Percentiles rank a stretch among this genome's conserved stretches.
Evolutionary conservation across 1,140 invertebrate genomes (phyloP).

Genomic region (Bombus waltoni): DNA sequence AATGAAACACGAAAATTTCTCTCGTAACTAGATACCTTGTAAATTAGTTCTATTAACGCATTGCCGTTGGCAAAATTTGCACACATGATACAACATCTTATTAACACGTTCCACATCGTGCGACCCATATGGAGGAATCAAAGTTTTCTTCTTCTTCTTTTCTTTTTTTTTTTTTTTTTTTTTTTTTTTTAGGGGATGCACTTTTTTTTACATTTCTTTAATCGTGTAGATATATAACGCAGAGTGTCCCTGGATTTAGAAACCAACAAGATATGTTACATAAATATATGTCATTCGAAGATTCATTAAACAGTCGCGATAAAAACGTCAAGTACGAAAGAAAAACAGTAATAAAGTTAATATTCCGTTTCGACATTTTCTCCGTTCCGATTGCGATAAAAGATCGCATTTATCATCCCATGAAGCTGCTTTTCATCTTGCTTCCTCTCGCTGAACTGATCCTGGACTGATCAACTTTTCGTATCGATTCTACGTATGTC

Average conservation of each 20-base stretch:
- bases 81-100: background rate
- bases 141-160: no score
- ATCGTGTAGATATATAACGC: no score
- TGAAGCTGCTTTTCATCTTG: background rate
- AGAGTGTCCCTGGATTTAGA: no score
- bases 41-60: background rate
- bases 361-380: background rate
- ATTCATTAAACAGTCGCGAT: background rate
- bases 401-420: background rate
- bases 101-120: constrained; percentile 16
- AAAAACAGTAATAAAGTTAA: background rate
- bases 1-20: constrained; percentile 14
- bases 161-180: no score
- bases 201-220: no score
- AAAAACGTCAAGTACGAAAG: background rate
- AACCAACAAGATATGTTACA: background rate
- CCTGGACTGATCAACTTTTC: no score
- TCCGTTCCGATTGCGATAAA: background rate
- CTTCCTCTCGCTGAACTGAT: background rate
- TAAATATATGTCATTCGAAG: background rate
- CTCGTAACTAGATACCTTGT: background rate
- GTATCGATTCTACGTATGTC: no score
- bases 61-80: background rate
- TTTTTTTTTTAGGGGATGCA: no score
- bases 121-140: background rate